Conservation (phyloP, 2,113 vertebrate genomes). For the Recurvirostra avosetta region DNA sequence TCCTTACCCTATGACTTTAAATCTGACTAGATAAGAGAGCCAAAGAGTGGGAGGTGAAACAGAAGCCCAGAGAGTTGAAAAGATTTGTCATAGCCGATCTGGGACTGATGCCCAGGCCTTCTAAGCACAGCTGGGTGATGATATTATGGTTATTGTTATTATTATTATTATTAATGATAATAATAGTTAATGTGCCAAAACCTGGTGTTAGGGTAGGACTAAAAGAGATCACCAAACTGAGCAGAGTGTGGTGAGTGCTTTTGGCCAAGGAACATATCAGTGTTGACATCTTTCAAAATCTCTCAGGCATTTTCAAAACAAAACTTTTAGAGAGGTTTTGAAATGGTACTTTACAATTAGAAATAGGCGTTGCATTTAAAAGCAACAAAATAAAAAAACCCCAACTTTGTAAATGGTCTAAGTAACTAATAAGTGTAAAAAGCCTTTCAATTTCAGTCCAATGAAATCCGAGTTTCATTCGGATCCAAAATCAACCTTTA, state of each 20-base stretch:
- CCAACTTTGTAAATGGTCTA: neutral
- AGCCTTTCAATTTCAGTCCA: neutral
- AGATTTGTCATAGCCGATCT: conserved; percentile 58
- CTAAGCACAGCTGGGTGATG: conserved; percentile 58
- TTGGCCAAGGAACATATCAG: neutral
- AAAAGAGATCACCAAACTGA: conserved; percentile 18
- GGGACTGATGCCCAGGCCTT: conserved; percentile 54
- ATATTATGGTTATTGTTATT: conserved; percentile 32
- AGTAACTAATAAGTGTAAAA: neutral
- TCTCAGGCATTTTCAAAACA: conserved; percentile 5
- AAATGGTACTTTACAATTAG: neutral
- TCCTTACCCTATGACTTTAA: conserved; percentile 51
- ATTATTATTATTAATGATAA: conserved; percentile 20
- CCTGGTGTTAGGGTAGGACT: neutral
- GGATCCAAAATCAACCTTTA: neutral
- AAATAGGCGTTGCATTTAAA: neutral
- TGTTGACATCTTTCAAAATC: neutral
- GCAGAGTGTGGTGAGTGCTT: neutral
- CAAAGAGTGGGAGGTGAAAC: conserved; percentile 62
- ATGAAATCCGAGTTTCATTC: neutral
- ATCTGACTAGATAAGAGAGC: conserved; percentile 55
- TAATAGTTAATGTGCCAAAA: conserved; percentile 32
- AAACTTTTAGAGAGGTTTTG: neutral
- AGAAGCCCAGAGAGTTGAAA: conserved; percentile 54
- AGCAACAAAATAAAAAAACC: neutral